phyloP scores from a whole-genome alignment of 2,797 vertebrate species.

The Tinamus major region DNA sequence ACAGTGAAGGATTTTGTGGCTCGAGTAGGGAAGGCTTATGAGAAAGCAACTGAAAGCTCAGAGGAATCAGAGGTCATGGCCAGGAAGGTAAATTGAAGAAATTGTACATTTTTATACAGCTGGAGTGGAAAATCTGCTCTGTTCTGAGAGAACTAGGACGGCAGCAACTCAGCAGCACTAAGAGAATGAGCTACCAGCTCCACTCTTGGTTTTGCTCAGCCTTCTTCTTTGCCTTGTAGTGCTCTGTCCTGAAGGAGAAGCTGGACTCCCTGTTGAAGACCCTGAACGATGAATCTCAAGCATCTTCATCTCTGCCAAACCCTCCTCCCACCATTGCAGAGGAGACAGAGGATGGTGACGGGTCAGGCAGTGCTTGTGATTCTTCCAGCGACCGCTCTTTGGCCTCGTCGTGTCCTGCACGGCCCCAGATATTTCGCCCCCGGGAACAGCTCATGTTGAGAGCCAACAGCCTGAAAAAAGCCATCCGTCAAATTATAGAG shows the following conservation, averaged over 20 bases:
- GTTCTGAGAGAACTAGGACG: not conserved
- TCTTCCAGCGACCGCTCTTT: constrained; percentile 57
- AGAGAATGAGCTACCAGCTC: not conserved
- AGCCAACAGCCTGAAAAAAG: constrained; percentile 97
- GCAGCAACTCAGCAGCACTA: not conserved
- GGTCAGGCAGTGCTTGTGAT: constrained; percentile 63
- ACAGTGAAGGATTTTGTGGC: constrained; percentile 98
- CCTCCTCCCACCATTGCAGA: constrained; percentile 92
- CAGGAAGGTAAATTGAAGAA: constrained; percentile 85
- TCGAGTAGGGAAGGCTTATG: constrained; percentile 93
- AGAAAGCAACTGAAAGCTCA: constrained; percentile 91
- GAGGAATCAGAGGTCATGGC: constrained; percentile 94
- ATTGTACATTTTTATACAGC: not conserved
- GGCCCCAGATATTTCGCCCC: constrained; percentile 90
- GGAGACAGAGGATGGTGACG: constrained; percentile 88
- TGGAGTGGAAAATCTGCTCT: not conserved
- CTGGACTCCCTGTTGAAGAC: constrained; percentile 93
- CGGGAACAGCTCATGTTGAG: constrained; percentile 95
- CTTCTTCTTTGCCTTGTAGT: constrained; percentile 75
- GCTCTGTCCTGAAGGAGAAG: constrained; percentile 94
- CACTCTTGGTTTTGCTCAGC: not conserved
- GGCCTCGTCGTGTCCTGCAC: constrained; percentile 77
- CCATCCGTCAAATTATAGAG: constrained; percentile 96
- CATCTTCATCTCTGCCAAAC: constrained; percentile 82
- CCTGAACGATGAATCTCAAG: constrained; percentile 92